phyloP scores from a whole-genome alignment of 2,888 invertebrate genomes.

The Eupithecia inturbata region DNA sequence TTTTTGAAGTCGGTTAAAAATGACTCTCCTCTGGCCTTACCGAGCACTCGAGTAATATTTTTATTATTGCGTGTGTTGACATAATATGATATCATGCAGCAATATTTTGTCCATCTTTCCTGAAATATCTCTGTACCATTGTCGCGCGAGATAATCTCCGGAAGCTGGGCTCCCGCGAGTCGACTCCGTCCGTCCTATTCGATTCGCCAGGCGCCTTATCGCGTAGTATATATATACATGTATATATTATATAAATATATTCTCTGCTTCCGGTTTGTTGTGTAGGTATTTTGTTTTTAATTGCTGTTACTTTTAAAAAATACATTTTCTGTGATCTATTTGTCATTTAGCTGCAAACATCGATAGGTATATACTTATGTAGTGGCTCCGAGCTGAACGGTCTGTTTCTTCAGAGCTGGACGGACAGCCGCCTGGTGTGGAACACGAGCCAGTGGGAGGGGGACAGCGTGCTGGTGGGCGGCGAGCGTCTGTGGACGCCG shows the following conservation, averaged over 20 bases:
- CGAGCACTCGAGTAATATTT: not conserved
- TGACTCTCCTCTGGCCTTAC: no score
- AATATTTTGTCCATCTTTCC: not conserved
- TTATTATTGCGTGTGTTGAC: not conserved
- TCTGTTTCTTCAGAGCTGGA: slow-evolving; percentile 86
- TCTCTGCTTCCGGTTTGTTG: no score
- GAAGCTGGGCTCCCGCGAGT: not conserved
- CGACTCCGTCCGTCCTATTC: not conserved
- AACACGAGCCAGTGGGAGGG: slow-evolving; percentile 87
- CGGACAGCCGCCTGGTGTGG: slow-evolving; percentile 90
- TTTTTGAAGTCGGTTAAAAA: no score
- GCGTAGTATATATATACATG: no score
- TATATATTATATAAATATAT: no score
- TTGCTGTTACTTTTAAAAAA: not conserved
- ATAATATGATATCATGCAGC: not conserved
- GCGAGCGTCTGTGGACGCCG: slow-evolving; percentile 91
- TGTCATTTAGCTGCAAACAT: not conserved
- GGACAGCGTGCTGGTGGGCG: slow-evolving; percentile 84
- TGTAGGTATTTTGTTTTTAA: not conserved
- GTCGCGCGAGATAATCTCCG: not conserved
- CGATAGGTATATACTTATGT: no score
- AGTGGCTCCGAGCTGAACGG: no score
- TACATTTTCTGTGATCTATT: not conserved
- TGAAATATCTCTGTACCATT: not conserved
- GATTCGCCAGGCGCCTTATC: not conserved